A percentile compares a stretch with the other conserved stretches of the same genome.
Evolutionary conservation across 2,888 invertebrate genomes (phyloP).

Genomic region (Ectropis crepuscularia): DNA sequence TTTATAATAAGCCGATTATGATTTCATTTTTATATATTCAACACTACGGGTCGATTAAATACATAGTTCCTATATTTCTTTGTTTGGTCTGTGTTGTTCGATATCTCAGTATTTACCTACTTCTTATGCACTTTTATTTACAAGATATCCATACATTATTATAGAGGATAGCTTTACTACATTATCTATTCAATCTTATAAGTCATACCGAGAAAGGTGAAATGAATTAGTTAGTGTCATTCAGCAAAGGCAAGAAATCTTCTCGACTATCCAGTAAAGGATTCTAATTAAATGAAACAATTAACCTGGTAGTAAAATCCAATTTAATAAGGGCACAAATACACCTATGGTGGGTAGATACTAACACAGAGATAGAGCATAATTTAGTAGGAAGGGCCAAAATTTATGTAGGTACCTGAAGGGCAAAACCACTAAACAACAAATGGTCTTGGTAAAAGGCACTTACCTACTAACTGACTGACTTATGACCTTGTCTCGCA

Average conservation of each 20-base stretch:
- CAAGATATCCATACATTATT: too few species aligned
- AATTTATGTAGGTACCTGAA: conserved; percentile 57
- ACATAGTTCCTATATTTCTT: too few species aligned
- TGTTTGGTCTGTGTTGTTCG: too few species aligned
- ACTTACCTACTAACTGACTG: conserved; percentile 57
- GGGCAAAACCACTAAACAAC: conserved; percentile 54
- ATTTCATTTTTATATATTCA: too few species aligned
- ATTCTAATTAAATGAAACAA: conserved; percentile 17
- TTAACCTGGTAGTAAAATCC: conserved; percentile 16
- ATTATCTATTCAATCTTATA: too few species aligned
- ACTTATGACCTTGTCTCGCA: conserved; percentile 54
- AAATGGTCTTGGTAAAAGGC: conserved; percentile 57
- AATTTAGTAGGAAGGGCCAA: conserved; percentile 44
- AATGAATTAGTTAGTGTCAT: background rate
- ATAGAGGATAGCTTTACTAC: too few species aligned
- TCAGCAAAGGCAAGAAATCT: background rate
- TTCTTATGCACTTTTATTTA: too few species aligned
- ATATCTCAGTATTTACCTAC: too few species aligned
- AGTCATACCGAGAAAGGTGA: too few species aligned
- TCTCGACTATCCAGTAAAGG: background rate
- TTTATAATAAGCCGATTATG: too few species aligned
- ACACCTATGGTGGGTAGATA: conserved; percentile 32
- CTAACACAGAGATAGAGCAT: conserved; percentile 41
- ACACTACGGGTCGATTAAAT: too few species aligned
- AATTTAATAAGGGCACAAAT: conserved; percentile 21